Conservation (phyloP, 30 jellyfish, hydroid and myxozoan species). For the Nemopilema nomurai region DNA sequence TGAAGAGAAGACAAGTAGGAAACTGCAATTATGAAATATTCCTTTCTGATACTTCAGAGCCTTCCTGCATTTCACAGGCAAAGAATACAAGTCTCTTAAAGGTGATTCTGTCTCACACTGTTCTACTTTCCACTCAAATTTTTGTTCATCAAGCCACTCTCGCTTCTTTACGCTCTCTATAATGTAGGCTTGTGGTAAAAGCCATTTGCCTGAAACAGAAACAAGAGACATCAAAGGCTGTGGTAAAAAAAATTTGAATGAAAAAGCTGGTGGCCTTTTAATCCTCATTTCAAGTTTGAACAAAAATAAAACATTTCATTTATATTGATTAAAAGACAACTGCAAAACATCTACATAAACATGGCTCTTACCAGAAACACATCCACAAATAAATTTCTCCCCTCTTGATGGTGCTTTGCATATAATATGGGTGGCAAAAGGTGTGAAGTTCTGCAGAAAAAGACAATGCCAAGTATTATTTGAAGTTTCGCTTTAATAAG, state of each 20-base stretch:
- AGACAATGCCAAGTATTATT: too few relatives aligned
- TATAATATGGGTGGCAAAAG: constrained; percentile 59
- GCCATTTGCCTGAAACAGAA: constrained; percentile 55
- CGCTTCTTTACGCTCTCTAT: constrained; percentile 49
- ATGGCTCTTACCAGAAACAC: constrained; percentile 74
- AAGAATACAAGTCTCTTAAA: constrained; percentile 8
- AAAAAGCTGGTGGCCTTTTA: too few relatives aligned
- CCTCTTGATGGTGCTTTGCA: constrained; percentile 76
- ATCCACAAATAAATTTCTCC: constrained; percentile 82
- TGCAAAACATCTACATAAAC: not conserved
- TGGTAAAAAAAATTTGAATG: too few relatives aligned
- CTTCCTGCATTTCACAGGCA: constrained; percentile 70
- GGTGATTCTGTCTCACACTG: constrained; percentile 7
- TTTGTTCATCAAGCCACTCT: constrained; percentile 70
- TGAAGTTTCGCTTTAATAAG: too few relatives aligned
- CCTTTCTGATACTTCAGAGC: constrained; percentile 19
- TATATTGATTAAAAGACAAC: too few relatives aligned
- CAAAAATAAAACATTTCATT: too few relatives aligned
- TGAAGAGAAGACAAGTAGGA: constrained; percentile 34
- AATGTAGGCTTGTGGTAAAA: constrained; percentile 52
- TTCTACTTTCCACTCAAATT: constrained; percentile 57
- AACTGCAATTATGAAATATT: constrained; percentile 55
- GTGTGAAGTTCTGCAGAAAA: constrained; percentile 48
- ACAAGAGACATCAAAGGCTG: not conserved
- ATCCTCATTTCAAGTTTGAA: too few relatives aligned